Conservation (phyloP, 2,888 invertebrate genomes). For the Apotomis capreana region DNA sequence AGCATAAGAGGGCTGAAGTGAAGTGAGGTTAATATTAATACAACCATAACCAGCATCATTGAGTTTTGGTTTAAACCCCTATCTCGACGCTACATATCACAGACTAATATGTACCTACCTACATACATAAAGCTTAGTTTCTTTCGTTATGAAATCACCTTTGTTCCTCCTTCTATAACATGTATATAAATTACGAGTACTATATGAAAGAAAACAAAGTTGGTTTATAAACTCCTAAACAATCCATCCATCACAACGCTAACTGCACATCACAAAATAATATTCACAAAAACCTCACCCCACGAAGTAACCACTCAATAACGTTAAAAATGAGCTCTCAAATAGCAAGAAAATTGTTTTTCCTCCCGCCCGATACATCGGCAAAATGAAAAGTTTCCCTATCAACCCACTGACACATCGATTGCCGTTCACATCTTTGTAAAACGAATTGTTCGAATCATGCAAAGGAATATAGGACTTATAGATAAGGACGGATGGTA, state of each 20-base stretch:
- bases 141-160: too few species aligned
- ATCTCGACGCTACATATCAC: too few species aligned
- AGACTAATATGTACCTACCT: too few species aligned
- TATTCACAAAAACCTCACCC: constrained; percentile 55
- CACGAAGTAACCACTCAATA: constrained; percentile 70
- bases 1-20: too few species aligned
- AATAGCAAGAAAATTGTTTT: constrained; percentile 78
- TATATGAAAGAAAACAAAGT: not conserved
- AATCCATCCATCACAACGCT: constrained; percentile 60
- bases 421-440: constrained; percentile 80
- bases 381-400: constrained; percentile 80
- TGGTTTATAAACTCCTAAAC: constrained; percentile 44
- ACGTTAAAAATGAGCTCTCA: constrained; percentile 75
- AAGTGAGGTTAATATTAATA: too few species aligned
- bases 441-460: constrained; percentile 69
- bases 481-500: constrained; percentile 53
- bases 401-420: constrained; percentile 79
- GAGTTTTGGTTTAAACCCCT: too few species aligned
- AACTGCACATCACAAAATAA: constrained; percentile 58
- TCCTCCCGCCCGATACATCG: constrained; percentile 68
- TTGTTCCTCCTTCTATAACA: too few species aligned
- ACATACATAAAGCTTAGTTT: too few species aligned
- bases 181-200: too few species aligned
- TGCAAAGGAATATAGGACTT: constrained; percentile 69
- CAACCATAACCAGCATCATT: too few species aligned